Base-by-base conservation (phyloP, 2,888 invertebrate genomes). In the Netelia melanura region DNA sequence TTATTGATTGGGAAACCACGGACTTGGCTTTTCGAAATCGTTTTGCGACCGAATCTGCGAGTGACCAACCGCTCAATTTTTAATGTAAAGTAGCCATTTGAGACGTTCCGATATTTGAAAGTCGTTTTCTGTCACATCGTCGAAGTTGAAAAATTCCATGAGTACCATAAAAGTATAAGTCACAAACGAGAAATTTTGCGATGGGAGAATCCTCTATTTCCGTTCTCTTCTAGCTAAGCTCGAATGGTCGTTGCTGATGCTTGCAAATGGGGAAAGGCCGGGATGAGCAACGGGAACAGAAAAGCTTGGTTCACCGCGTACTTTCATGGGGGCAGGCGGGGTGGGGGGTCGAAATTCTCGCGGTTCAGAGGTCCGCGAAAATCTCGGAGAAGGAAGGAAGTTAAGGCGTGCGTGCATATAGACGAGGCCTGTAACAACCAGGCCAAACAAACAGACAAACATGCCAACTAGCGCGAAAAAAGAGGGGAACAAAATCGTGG, bases 401-500 rank as follows among this genome's bases (percentile, higher is more conserved):
- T 61, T 84, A 84, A 61, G 58, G 81, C 48, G 58, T 84, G 88
- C 87, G 87, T 91, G 92, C 91, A 92, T 92, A 92, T 89, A 92
- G 90, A 91, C 89, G 92, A 91, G 90, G 87, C 86, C 88, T 89
- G 90, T 89, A 91, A 90, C 90, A 90, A 90, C 89, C 90, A 89
- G 87, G 89, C 76, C 91, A 92, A 92, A 92, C 91, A 92, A 91
- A 92, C 92, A 90, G 89, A 91, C 91, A 91, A 90, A 88, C 88
- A 89, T 87, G 87, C 84, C 86, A 80, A 43, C 61, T 72, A 62
- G 23, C 77, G 81, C 80, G 74, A 83, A 75, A 71, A 76, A 62
- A 76, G 48, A 56, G 48, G 14, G 43, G 68, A 23, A 14, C 68
- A 62, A 68, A 62, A 52, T 74, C 62, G 72, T 65, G 79, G 61